These are phyloP conservation scores for Galeopsomyia nigrocyanea DNA, from an alignment of 2,888 invertebrate species.

Conservation along the genomic window DNA sequence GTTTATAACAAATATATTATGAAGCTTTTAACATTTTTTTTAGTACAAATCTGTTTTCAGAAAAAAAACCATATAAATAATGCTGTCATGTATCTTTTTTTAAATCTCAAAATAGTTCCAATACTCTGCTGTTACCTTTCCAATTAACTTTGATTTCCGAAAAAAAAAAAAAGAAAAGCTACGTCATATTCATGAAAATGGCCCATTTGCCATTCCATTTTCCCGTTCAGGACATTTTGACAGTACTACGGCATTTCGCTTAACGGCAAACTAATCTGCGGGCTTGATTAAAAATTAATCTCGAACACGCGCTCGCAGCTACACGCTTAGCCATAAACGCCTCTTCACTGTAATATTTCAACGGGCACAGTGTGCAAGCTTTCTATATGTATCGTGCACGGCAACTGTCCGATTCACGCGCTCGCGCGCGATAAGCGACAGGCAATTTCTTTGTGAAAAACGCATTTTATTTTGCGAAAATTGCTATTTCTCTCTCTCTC, in stretches of 20 bases:
- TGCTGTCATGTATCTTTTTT: no score
- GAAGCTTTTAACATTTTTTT: no score
- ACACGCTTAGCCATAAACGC: not conserved
- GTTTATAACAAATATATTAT: no score
- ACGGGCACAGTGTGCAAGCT: constrained; percentile 21
- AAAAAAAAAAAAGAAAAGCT: no score
- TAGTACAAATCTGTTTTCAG: no score
- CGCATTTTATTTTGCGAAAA: no score
- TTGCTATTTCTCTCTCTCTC: no score
- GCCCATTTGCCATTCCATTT: not conserved
- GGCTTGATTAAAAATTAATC: constrained; percentile 51
- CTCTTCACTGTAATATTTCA: constrained; percentile 29
- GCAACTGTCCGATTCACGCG: constrained; percentile 19
- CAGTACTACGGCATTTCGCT: constrained; percentile 5
- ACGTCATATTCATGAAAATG: not conserved
- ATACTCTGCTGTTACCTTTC: no score
- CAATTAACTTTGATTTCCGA: no score
- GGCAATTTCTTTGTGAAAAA: constrained; percentile 24
- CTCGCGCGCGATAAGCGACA: constrained; percentile 14
- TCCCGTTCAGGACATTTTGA: constrained; percentile 5
- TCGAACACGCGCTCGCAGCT: constrained; percentile 13
- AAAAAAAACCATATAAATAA: no score
- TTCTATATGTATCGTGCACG: not conserved
- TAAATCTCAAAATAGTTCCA: no score
- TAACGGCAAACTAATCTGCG: constrained; percentile 21